Evolutionary conservation across 2,888 invertebrate species (phyloP), one percentile per base, ranked within the genome.

Genomic region (Kuschelorhynchus macadamiae): DNA sequence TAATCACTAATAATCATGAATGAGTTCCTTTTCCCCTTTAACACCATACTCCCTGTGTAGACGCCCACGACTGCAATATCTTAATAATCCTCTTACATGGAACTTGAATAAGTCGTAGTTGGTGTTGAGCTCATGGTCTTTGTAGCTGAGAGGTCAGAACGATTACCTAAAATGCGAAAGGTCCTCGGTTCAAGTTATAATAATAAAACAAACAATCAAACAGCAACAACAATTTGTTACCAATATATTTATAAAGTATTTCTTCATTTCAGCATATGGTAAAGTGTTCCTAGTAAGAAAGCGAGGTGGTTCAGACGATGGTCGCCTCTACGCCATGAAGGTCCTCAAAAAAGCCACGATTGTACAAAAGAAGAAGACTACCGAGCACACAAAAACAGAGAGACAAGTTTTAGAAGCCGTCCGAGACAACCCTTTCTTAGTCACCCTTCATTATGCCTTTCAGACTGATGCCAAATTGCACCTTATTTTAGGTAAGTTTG

Each of bases 371-470:
- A 91, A 94, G 82, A 97, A 97, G 86, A 96, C 96, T 63, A 93
- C 96, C 9, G 98, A 98, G 82, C 98, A 98, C 85, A 98, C 97
- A 25, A 92, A 94, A 86, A 97, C 97, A 57, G 98, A 98, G 85
- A 87, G 98, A 85, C 95, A 97, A 88, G 97, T 98, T 67, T 88
- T 98, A 75, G 98, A 98, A 85, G 94, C 96, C 55, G 95, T 98
- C 70, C 88, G 97, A 73, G 93, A 95, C 82, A 93, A 95, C 80
- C 98, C 98, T 56, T 98, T 98, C 86, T 90, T 98, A 74, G 97
- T 98, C 77, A 97, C 96, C 36, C 88, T 98, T 74, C 96, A 97
- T 85, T 98, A 98, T 85, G 98, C 98, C 81, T 98, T 98, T 88
- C 98, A 98, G 86, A 97, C 97, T 7, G 95, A 97, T 80, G 92